These are phyloP conservation scores for Caenorhabditis latens DNA, from an alignment of 1,140 invertebrate species.

Conservation along the genomic window DNA sequence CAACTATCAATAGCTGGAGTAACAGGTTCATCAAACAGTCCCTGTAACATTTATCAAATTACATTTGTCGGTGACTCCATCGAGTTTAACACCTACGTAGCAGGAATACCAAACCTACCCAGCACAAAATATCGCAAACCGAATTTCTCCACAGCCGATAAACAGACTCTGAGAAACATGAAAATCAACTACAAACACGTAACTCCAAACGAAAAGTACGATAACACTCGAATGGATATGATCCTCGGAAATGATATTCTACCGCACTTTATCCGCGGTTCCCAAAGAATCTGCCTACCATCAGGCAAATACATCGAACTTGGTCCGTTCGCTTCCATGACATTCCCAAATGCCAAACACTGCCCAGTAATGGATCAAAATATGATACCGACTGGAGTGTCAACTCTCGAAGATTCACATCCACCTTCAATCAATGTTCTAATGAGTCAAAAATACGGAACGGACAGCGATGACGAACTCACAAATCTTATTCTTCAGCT, in stretches of 20 bases:
- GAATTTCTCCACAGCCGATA: not conserved
- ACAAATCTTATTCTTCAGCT: no score
- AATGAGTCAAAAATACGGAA: not conserved
- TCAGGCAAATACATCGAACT: not conserved
- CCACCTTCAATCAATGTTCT: not conserved
- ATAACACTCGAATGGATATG: not conserved
- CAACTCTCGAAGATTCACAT: not conserved
- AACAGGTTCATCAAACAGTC: no score
- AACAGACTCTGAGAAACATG: not conserved
- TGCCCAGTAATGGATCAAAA: not conserved
- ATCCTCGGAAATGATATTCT: conserved; percentile 14
- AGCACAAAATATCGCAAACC: no score
- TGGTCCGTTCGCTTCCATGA: not conserved
- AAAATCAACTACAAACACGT: not conserved
- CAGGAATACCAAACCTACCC: no score
- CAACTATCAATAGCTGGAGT: no score
- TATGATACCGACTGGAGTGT: no score
- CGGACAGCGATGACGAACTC: no score
- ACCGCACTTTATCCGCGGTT: not conserved
- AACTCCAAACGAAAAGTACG: no score
- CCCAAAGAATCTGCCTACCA: not conserved
- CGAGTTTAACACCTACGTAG: no score
- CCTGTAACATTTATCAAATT: no score
- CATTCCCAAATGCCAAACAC: not conserved
- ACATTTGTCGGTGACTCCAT: no score